Base-by-base conservation (phyloP, 2,888 invertebrate genomes). In the Acleris literana region DNA sequence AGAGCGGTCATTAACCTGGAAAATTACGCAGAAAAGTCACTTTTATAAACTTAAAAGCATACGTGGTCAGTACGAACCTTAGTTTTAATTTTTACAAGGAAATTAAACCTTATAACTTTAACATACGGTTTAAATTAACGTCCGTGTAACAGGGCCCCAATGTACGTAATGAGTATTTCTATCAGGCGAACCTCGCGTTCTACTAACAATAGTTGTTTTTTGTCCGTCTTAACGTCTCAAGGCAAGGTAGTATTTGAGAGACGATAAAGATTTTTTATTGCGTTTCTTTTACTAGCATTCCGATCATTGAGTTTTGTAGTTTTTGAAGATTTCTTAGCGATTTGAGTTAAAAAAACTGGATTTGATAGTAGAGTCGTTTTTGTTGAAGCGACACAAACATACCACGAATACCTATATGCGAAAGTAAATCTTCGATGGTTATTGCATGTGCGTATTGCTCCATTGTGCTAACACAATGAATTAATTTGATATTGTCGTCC, bases 191-290 rank as follows among this genome's bases (percentile, higher is more conserved):
- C 65, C 60, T 64, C 39, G 58, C 29, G 44, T 29, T n/a, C 22
- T 59, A 48, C 58, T 65, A 65, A 65, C 65, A 65, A 65, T 65
- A 65, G 65, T 63, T n/a, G 62, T 65, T 65, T 65, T 65, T 65
- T 65, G 60, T 61, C 44, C 59, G 54, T 25, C 51, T 54, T 54
- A 60, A 60, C 60, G 55, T 61, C 65, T 61, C 60, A 60, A 61
- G 55, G 65, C 29, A 43, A 33, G 60, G 54, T 49, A 39, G 44
- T 59, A 52, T 52, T 25, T n/a, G 9, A 13, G 33, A 33, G 59
- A 51, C 44, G 60, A 60, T 60, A 20, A 49, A 53, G 25, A 51
- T 60, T 65, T 65, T 65, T 60, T 63, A 43, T 49, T 49, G 60
- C 18, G 33, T 60, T 60, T 65, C 33, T 65, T 65, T 65, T 65